Evolutionary conservation across 1,140 invertebrate species (phyloP).

Genomic region (Babylonia areolata): DNA sequence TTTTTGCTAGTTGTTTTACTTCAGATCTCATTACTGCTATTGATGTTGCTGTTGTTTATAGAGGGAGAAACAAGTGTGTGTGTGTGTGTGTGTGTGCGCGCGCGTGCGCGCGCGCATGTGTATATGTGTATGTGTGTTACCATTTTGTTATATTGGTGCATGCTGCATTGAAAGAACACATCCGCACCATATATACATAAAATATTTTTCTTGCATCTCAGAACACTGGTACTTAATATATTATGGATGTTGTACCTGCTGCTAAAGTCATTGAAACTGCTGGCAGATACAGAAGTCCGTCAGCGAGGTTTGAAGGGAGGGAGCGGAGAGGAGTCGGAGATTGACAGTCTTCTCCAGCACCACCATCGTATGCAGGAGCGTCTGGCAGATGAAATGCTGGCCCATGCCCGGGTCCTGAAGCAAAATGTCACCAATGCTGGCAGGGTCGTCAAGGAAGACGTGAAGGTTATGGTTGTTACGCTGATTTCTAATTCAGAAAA

Average conservation of each 20-base stretch:
- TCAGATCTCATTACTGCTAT: too few species aligned
- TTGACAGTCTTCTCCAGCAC: slow-evolving; percentile 88
- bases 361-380: slow-evolving; percentile 93
- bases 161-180: too few species aligned
- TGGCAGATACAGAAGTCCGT: slow-evolving; percentile 52
- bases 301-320: slow-evolving; percentile 57
- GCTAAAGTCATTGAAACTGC: neutral
- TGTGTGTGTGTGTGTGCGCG: slow-evolving; percentile 25
- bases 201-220: too few species aligned
- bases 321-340: slow-evolving; percentile 79
- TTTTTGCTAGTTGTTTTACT: too few species aligned
- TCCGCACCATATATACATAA: too few species aligned
- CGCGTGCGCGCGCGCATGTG: neutral
- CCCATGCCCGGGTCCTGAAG: slow-evolving; percentile 90
- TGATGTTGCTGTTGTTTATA: too few species aligned
- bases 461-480: slow-evolving; percentile 79
- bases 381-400: slow-evolving; percentile 93
- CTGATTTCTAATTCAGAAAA: neutral
- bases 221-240: too few species aligned
- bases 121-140: slow-evolving; percentile 8
- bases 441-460: slow-evolving; percentile 89
- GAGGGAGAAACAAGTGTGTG: too few species aligned
- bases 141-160: too few species aligned
- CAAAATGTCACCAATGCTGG: slow-evolving; percentile 91
- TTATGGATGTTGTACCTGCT: too few species aligned